A percentile compares a stretch with the other conserved stretches of the same genome.
Conservation (phyloP, 2,797 vertebrate genomes). For the Sebastes diaconus region DNA sequence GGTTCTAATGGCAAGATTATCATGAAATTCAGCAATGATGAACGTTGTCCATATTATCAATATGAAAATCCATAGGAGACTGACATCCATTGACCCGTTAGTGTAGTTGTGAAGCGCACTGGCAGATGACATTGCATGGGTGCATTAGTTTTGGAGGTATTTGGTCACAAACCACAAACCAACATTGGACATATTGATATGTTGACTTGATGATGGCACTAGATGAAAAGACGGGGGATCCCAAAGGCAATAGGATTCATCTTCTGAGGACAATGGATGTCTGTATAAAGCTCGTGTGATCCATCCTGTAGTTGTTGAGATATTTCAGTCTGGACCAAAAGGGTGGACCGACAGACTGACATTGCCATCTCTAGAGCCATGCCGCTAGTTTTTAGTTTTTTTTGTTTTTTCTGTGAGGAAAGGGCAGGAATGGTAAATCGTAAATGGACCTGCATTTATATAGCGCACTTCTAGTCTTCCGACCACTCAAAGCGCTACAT, state of each 20-base stretch:
- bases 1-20: background rate
- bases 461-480: background rate
- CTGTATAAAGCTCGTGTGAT: no score
- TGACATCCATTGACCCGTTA: background rate
- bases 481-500: background rate
- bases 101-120: no score
- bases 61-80: background rate
- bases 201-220: no score
- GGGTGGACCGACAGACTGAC: background rate
- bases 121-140: no score
- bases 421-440: background rate
- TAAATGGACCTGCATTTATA: no score
- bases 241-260: no score
- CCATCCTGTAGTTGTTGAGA: background rate
- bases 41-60: background rate
- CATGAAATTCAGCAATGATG: background rate
- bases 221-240: no score
- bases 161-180: no score
- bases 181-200: no score
- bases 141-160: no score
- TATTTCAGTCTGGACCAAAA: background rate
- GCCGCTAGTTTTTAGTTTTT: background rate
- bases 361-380: background rate
- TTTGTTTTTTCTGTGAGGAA: background rate
- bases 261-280: no score